Evolutionary conservation across 2,113 vertebrate species (phyloP).

Genomic region (Prionailurus bengalensis): DNA sequence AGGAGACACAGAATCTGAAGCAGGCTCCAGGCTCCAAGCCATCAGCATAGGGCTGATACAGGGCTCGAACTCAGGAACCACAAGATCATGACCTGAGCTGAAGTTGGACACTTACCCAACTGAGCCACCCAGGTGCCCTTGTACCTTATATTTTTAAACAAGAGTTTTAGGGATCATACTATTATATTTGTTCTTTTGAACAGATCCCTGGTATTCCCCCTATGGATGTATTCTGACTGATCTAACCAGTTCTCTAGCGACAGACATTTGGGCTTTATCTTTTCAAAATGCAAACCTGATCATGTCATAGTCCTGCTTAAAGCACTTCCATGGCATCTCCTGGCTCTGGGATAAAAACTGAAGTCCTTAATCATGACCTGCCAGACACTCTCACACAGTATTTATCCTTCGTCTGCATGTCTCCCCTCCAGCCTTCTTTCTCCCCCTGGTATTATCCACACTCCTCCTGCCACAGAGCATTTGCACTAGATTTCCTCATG

Average conservation of each 20-base stretch:
- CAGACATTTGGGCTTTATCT: background rate
- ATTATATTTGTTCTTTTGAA: background rate
- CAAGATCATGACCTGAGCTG: no score
- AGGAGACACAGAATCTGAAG: no score
- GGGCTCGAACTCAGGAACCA: no score
- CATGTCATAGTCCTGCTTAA: background rate
- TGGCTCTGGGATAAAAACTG: background rate
- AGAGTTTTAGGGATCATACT: background rate
- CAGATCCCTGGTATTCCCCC: background rate
- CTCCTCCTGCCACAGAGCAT: background rate
- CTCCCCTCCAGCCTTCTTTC: background rate
- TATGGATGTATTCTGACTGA: background rate
- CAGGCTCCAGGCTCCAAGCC: no score
- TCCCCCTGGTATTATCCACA: background rate
- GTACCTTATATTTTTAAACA: no score
- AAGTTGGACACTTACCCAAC: no score
- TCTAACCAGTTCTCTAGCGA: background rate
- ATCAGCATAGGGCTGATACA: no score
- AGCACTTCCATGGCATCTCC: background rate
- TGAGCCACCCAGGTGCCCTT: no score
- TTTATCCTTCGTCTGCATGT: background rate
- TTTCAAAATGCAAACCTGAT: slow-evolving; percentile 14
- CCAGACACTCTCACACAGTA: background rate
- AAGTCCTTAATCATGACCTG: background rate
- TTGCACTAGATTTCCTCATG: background rate